Base-by-base conservation (phyloP, 2,113 vertebrate genomes). In the Saguinus midas region DNA sequence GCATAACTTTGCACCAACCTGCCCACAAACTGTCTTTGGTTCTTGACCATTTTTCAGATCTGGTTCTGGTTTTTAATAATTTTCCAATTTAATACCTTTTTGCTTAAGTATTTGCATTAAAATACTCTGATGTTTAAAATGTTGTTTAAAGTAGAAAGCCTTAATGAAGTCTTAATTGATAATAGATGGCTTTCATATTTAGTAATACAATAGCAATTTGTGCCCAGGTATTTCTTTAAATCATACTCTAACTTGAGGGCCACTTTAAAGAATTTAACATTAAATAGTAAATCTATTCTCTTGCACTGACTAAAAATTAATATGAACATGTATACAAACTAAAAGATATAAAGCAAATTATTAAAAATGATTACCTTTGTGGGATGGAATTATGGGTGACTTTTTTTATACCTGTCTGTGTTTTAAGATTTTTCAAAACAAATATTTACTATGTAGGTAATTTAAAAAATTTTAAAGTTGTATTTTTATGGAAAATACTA, bases 341-440 rank as follows among this genome's bases (percentile, higher is more conserved):
- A 8, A 5, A 50, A 72, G 16, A 18, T 12, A 12, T 2, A 43
- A 10, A 57, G 16, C n/a, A 89, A 85, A 78, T 81, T 91, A 78
- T 14, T 72, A 0, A 85, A 70, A 50, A 50, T 70, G 55, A 61
- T 84, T 84, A 11, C 17, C 13, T 50, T 73, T 90, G 43, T 88
- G 21, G 73, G 37, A 50, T 57, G 40, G 45, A 37, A 82, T 37
- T 80, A 78, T 6, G 68, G 5, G 45, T 58, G 32, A 21, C 11
- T 0, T 16, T 79, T 66, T 83, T 48, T 81, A 5, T 68, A 35
- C 17, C 78, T 50, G 7, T 68, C 1, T 78, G 12, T 48, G 58
- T 70, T 87, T 92, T 93, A 25, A 43, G 50, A 45, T 76, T 95
- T 95, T 5, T n/a, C 81, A 81, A 58, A 93, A 50, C 57, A 93